Percentiles rank a stretch among this genome's conserved stretches.
Evolutionary conservation across 2,888 invertebrate genomes (phyloP).

Genomic region (Sicus ferrugineus): DNA sequence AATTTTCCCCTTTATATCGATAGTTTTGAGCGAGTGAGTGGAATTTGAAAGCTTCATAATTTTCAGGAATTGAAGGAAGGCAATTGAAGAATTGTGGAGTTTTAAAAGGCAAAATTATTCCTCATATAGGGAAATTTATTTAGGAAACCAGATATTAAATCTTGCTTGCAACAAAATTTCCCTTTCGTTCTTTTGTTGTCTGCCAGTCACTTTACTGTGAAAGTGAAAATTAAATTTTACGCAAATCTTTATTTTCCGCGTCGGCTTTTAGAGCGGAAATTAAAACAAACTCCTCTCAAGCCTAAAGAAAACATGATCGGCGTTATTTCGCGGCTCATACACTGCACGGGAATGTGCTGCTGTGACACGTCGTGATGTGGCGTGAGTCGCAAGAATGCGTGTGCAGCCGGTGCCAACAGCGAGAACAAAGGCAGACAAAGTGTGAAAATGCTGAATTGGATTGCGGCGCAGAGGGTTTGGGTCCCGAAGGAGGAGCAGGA

Average conservation of each 20-base stretch:
- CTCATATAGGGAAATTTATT: too few relatives aligned
- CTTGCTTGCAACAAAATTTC: too few relatives aligned
- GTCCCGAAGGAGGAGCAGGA: background rate
- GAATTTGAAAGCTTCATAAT: too few relatives aligned
- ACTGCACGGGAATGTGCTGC: background rate
- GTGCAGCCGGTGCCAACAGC: background rate
- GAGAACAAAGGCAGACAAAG: slow-evolving; percentile 18
- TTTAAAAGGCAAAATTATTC: too few relatives aligned
- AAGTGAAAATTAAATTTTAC: too few relatives aligned
- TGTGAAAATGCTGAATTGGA: slow-evolving; percentile 31
- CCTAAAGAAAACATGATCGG: slow-evolving; percentile 29
- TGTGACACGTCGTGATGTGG: background rate
- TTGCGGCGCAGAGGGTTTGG: slow-evolving; percentile 21
- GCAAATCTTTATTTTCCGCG: too few relatives aligned
- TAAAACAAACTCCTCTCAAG: slow-evolving; percentile 24
- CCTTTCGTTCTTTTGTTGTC: too few relatives aligned
- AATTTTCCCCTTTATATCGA: background rate
- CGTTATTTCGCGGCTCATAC: slow-evolving; percentile 28
- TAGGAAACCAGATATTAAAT: too few relatives aligned
- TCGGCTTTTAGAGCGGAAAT: slow-evolving; percentile 27
- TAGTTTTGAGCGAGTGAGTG: background rate
- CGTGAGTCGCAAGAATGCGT: background rate
- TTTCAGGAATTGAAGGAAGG: too few relatives aligned
- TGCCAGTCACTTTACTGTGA: too few relatives aligned
- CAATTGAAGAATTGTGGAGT: too few relatives aligned